phyloP scores from a whole-genome alignment of 2,113 vertebrate species.

The Macrotus californicus region DNA sequence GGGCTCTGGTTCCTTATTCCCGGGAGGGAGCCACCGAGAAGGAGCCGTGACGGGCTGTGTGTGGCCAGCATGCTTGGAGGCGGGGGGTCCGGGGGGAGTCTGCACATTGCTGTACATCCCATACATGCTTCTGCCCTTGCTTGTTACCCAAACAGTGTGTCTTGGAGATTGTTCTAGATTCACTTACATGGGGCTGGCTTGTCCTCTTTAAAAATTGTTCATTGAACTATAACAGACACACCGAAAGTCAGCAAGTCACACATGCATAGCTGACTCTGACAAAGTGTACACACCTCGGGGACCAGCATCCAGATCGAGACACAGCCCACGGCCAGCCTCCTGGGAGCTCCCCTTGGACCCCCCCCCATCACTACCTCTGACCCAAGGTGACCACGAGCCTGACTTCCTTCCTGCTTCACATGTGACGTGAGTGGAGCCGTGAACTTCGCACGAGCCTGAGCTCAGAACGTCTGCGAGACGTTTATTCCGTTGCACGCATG shows the following conservation, averaged over 20 bases:
- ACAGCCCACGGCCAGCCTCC: background rate
- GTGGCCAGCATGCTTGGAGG: background rate
- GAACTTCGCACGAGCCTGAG: background rate
- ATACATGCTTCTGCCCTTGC: background rate
- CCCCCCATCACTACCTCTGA: background rate
- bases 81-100: background rate
- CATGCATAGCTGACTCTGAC: background rate
- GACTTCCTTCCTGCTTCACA: background rate
- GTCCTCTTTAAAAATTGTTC: background rate
- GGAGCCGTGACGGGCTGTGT: background rate
- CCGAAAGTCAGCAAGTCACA: background rate
- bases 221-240: background rate
- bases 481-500: fast-evolving
- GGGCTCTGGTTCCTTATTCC: background rate
- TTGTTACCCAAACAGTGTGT: background rate
- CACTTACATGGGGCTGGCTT: background rate
- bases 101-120: background rate
- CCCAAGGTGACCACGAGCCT: background rate
- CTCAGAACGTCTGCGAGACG: background rate
- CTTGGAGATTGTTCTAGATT: background rate
- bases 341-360: background rate
- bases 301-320: background rate
- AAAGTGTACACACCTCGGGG: background rate
- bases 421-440: background rate
- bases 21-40: background rate